Evolutionary conservation across 2,797 vertebrate species (phyloP).

Genomic region (Phalloptychus januarius): DNA sequence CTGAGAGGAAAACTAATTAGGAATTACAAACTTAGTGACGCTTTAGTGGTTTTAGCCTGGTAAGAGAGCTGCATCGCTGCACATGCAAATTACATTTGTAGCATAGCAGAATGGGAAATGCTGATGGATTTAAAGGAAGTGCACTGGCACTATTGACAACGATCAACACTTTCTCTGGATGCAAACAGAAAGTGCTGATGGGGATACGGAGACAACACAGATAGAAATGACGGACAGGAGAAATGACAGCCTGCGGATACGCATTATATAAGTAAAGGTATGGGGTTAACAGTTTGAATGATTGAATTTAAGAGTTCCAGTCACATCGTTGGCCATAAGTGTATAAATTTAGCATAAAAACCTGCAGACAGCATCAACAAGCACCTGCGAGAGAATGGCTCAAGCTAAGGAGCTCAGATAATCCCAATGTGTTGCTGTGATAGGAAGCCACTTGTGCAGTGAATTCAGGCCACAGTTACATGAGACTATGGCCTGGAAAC

Average conservation of each 20-base stretch:
- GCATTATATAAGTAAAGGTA: constrained; percentile 52
- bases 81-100: constrained; percentile 72
- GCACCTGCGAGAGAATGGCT: not conserved
- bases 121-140: constrained; percentile 69
- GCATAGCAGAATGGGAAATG: constrained; percentile 45
- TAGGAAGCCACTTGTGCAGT: not conserved
- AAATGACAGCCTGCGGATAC: constrained; percentile 64
- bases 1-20: constrained; percentile 69
- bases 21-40: constrained; percentile 74
- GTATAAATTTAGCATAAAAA: not conserved
- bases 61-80: constrained; percentile 63
- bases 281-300: constrained; percentile 58
- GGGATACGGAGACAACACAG: constrained; percentile 32
- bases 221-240: constrained; percentile 57
- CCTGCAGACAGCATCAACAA: not conserved
- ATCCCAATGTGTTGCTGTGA: not conserved
- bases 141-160: constrained; percentile 52
- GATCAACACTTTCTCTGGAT: constrained; percentile 60
- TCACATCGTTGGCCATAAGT: not conserved
- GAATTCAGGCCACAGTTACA: not conserved
- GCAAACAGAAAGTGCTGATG: constrained; percentile 60
- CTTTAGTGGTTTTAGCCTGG: constrained; percentile 58
- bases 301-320: constrained; percentile 18
- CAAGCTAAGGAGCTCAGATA: not conserved
- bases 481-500: no score